Evolutionary conservation across 2,888 invertebrate species (phyloP), one percentile per base, ranked within the genome.

Genomic region (Odontocerum albicorne): DNA sequence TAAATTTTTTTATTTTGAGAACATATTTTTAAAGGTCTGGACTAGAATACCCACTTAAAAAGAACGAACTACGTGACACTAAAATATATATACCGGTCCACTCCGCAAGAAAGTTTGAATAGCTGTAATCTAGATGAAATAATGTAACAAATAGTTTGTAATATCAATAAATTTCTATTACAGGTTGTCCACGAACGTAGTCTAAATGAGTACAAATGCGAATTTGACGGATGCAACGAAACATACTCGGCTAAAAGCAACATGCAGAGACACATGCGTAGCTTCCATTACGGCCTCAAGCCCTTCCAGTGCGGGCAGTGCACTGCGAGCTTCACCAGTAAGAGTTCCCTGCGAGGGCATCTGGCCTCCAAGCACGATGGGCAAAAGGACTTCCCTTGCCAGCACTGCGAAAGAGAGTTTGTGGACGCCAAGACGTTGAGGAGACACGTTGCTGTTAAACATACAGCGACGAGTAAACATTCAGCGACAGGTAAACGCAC

Each of bases 241-340:
- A 45, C 40, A 1, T 55, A 45, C 21, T 45, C 44, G 1, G 45
- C 40, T 12, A 55, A 55, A 38, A 45, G 50, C 32, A 55, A 55
- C 40, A 50, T 55, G 55, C 39, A 50, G 7, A 44, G 55, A 8
- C 55, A 55, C 43, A 40, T 55, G 45, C 22, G 50, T 27, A 50
- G 45, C 40, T 46, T 45, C 20, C 55, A 55, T 40, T 51, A 50
- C 27, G 50, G 50, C 21, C 20, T 55, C 36, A 55, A 55, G 32
- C 55, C 55, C 8, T 49, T 38, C 42, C 36, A 19, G 20, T 55
- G 55, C 38, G 13, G 15, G n/a, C 7, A 19, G 13, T 55, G 55
- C 46, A 15, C 20, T 2, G 42, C 43, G 19, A 27, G 33, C 15
- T 55, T 43, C 43, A 55, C 55, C 21, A 49, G 49, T 35, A 55